Percentiles rank a stretch among this genome's conserved stretches.
Evolutionary conservation across 1,140 invertebrate genomes (phyloP).

Genomic region (Dendroctonus valens): DNA sequence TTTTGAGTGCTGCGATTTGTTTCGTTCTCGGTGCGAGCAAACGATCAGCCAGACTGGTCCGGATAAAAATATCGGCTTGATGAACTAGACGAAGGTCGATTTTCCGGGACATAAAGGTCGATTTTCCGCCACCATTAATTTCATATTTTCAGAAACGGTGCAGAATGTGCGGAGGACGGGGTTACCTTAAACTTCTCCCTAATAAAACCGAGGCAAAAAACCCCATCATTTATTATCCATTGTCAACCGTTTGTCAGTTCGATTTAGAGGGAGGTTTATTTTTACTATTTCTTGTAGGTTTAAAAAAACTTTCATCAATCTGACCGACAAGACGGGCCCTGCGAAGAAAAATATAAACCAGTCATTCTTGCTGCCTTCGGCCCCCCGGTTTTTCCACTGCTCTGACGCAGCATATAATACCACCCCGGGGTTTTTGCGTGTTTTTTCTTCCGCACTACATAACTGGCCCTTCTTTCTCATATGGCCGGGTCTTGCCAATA

Average conservation of each 20-base stretch:
- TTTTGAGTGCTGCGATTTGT: constrained; percentile 7
- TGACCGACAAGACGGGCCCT: constrained; percentile 29
- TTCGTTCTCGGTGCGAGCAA: constrained; percentile 1
- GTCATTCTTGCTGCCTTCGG: constrained; percentile 36
- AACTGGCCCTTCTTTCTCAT: constrained; percentile 31
- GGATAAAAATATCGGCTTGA: no score
- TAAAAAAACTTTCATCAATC: constrained; percentile 44
- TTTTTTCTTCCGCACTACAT: constrained; percentile 39
- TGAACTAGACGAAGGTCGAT: no score
- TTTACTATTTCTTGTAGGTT: constrained; percentile 46
- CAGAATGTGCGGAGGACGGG: neutral
- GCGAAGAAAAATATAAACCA: constrained; percentile 41
- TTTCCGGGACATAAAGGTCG: neutral
- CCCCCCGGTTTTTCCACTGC: constrained; percentile 28
- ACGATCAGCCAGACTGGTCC: neutral
- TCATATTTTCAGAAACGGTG: constrained; percentile 14
- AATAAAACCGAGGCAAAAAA: constrained; percentile 27
- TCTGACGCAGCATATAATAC: constrained; percentile 42
- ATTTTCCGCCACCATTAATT: constrained; percentile 24
- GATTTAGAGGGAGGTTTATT: constrained; percentile 44
- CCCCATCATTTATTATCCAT: constrained; percentile 44
- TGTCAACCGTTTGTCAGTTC: constrained; percentile 44
- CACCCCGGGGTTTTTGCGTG: constrained; percentile 27
- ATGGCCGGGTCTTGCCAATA: no score
- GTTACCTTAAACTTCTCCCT: constrained; percentile 27